Base-by-base conservation (phyloP, 2,113 vertebrate genomes). In the Pomatostomus ruficeps region DNA sequence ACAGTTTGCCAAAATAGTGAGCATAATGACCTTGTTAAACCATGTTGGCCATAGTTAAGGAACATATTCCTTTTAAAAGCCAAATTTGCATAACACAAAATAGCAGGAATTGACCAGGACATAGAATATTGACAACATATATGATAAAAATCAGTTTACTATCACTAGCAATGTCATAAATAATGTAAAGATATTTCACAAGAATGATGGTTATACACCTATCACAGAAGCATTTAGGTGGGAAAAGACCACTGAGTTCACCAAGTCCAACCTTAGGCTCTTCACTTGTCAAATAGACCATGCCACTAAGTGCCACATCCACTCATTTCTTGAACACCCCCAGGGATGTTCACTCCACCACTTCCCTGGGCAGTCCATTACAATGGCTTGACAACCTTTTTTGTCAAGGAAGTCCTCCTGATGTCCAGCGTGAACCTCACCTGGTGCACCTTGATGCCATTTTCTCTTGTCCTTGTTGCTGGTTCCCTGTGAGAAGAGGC, bases 1-100 rank as follows among this genome's bases (percentile, higher is more conserved):
- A 98, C 99, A 99, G 98, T 99, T 99, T 46, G 98, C 98, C 96
- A 99, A 94, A 98, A 99, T 99, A 76, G 99, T 99, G 95, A 97
- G 98, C 99, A 99, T 99, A 97, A 99, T 99, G 70, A 99, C 85
- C 86, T 98, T 97, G 97, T 81, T 99, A 96, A 99, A 99, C 89
- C 98, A 98, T 57, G 98, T 99, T 95, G 75, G 79, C 43, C 11
- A 6, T 40, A 88, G 98, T 99, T 97, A 99, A 99, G 99, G 98
- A 98, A 97, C 21, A 75, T 3, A 77, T 14, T 7, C 10, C 13
- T 68, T 79, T 65, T 38, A 38, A 55, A 51, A 48, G 36, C 4
- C 17, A 9, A 84, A 71, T 70, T 29, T 66, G 48, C 10, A 9
- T 42, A 18, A 46, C 17, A 71, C 24, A 71, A 63, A 87, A 79